phyloP scores from a whole-genome alignment of 2,888 invertebrate species.

The Epinotia demarniana region DNA sequence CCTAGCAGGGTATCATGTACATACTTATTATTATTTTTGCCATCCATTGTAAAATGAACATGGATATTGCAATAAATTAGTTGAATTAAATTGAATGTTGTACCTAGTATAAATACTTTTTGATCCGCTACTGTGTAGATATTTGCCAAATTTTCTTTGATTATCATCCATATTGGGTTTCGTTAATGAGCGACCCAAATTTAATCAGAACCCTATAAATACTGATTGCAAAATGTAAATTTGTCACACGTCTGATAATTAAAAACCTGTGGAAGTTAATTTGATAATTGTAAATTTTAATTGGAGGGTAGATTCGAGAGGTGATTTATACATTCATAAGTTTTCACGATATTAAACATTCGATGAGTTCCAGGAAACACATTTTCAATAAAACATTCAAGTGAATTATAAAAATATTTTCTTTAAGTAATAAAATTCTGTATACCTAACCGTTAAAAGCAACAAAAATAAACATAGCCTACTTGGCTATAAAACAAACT shows the following conservation, averaged over 20 bases:
- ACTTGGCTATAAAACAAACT: no score
- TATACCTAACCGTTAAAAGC: no score
- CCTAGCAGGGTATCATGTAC: no score
- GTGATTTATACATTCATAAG: neutral
- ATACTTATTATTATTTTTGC: no score
- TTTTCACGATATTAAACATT: neutral
- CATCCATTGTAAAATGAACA: no score
- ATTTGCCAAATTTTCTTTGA: neutral
- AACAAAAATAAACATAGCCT: no score
- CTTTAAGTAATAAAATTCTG: neutral
- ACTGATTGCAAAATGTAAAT: constrained; percentile 34
- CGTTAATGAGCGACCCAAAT: constrained; percentile 19
- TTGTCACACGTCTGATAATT: constrained; percentile 13
- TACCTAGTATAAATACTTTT: neutral
- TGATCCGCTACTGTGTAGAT: neutral
- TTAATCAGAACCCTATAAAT: constrained; percentile 27
- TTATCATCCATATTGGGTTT: neutral
- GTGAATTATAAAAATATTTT: neutral
- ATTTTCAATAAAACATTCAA: neutral
- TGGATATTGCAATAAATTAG: no score
- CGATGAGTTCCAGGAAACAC: neutral
- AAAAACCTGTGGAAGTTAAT: constrained; percentile 30
- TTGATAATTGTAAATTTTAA: constrained; percentile 22
- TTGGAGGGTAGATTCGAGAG: neutral
- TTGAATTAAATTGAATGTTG: no score